Evolutionary conservation across 2,797 vertebrate species (phyloP).

Genomic region (Nannoperca australis): DNA sequence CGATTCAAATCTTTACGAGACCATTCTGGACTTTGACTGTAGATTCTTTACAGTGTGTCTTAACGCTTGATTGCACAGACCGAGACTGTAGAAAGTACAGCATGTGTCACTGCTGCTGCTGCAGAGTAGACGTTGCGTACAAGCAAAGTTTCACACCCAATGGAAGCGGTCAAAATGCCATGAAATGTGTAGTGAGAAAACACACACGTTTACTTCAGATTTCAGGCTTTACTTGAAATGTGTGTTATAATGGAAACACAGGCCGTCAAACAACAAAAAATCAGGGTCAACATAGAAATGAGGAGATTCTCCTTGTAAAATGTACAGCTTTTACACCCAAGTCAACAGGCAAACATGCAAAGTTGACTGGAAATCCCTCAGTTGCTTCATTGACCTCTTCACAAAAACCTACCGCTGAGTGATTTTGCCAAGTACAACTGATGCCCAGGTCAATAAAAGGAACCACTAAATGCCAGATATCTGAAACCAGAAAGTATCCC

Average conservation of each 20-base stretch:
- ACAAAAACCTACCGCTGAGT: background rate
- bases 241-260: background rate
- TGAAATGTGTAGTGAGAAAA: background rate
- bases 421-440: background rate
- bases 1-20: background rate
- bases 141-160: background rate
- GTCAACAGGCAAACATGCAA: background rate
- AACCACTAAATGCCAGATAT: slow-evolving; percentile 1
- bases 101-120: background rate
- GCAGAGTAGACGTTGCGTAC: background rate
- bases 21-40: background rate
- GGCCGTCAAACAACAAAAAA: background rate
- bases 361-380: background rate
- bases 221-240: background rate
- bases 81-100: background rate
- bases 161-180: background rate
- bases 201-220: background rate
- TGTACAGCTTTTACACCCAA: background rate
- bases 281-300: background rate
- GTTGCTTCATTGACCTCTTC: background rate
- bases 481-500: slow-evolving; percentile 14
- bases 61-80: background rate
- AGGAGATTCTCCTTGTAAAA: background rate
- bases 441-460: background rate
- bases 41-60: background rate